Conservation (phyloP, 2,797 vertebrate species). For the Coregonus suidteri region DNA sequence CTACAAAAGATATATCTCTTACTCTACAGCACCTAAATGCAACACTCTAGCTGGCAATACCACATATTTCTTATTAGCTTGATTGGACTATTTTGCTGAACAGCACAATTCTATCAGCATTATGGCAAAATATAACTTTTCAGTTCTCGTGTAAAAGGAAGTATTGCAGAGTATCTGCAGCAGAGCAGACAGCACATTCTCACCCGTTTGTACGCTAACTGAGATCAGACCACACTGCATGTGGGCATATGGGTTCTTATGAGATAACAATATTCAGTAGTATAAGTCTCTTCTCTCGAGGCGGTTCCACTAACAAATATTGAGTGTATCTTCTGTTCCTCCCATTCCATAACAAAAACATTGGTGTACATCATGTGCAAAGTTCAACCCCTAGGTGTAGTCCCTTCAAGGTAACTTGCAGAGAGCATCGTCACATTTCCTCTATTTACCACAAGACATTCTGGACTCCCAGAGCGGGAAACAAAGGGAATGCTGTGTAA, state of each 20-base stretch:
- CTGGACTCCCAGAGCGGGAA: background rate
- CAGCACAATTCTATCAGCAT: conserved; percentile 33
- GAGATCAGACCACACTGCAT: background rate
- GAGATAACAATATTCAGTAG: background rate
- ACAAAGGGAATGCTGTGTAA: background rate
- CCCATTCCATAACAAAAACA: background rate
- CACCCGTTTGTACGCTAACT: background rate
- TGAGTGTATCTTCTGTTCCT: background rate
- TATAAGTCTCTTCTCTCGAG: background rate
- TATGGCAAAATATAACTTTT: conserved; percentile 3
- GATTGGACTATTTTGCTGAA: conserved; percentile 34
- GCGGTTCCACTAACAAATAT: background rate
- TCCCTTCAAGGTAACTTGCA: conserved; percentile 39
- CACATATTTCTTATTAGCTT: conserved; percentile 14
- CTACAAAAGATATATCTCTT: conserved; percentile 37
- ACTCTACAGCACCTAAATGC: conserved; percentile 29
- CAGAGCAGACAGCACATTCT: background rate
- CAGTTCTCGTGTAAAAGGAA: background rate
- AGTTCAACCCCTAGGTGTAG: conserved; percentile 12
- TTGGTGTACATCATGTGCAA: conserved; percentile 10
- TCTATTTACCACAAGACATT: conserved; percentile 42
- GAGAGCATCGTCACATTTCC: conserved; percentile 52
- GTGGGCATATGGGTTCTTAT: background rate
- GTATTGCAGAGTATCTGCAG: background rate
- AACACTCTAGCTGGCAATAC: conserved; percentile 15